Base-by-base conservation (phyloP, 2,888 invertebrate species). In the Malthinus seriepunctatus region DNA sequence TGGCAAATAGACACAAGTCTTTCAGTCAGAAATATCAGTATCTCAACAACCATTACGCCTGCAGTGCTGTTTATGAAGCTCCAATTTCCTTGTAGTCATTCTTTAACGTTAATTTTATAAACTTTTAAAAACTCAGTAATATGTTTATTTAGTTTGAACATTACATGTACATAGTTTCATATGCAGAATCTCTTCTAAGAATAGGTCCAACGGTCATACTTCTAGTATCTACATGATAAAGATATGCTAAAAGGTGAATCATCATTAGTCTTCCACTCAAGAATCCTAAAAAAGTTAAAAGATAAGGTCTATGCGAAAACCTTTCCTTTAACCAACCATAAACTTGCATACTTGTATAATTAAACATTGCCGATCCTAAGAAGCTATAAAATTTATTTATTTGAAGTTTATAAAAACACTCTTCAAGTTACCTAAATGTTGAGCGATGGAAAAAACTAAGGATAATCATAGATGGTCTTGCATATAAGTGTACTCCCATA, bases 151-250 rank as follows among this genome's bases (percentile, higher is more conserved):
- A 10, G 9, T n/a, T 37, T 37, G 7, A n/a, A 37, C n/a, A 37
- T 39, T 57, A 57, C 10, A 14, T 23, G 53, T 73, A 73, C 70
- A 73, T 73, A 11, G 65, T 66, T 64, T 73, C 73, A 44, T 65
- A 73, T 5, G 55, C 60, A 4, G 60, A 15, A 55, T 67, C 52
- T 38, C 67, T 62, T 32, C 64, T 59, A 9, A 69, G 58, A 3
- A 45, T 42, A 32, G 55, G 31, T 2, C 66, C 66, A 5, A 66
- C 58, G 4, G 57, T 42, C n/a, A 63, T 63, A 45, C 65, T 67
- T 58, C 75, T 66, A 6, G 72, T 70, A 53, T 77, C 78, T 8
- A 76, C 68, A 57, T 77, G 76, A 63, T 77, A 78, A 5, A 77
- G 64, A 63, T 71, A 77, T 1, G 76, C 75, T 37, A 75, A 47